phyloP scores from a whole-genome alignment of 2,888 invertebrate species.

The Drosophila lutescens region DNA sequence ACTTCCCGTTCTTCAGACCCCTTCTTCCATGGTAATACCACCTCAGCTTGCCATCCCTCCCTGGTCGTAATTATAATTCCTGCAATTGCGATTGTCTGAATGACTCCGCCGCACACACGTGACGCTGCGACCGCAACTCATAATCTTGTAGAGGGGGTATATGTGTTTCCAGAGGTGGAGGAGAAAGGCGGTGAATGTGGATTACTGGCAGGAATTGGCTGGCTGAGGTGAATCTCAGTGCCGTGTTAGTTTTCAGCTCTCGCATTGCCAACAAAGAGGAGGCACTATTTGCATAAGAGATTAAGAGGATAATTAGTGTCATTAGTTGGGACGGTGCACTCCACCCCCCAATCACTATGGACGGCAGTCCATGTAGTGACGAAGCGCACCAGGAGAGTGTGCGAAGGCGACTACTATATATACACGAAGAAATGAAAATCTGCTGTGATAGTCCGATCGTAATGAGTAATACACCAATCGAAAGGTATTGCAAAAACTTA shows the following conservation, averaged over 20 bases:
- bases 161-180: neutral
- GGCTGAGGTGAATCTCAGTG: neutral
- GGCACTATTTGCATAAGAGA: constrained; percentile 74
- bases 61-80: constrained; percentile 69
- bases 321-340: constrained; percentile 59
- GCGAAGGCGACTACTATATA: no score
- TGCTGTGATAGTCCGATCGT: no score
- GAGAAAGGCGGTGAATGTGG: neutral
- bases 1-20: neutral
- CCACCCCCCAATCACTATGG: constrained; percentile 1
- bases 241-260: constrained; percentile 17
- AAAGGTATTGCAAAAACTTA: no score
- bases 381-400: no score
- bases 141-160: neutral
- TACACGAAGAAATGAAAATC: no score
- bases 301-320: constrained; percentile 77
- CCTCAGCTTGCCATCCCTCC: neutral
- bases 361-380: no score
- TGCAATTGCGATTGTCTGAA: constrained; percentile 74
- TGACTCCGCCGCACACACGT: constrained; percentile 63
- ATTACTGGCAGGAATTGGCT: constrained; percentile 5
- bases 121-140: constrained; percentile 63
- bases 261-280: constrained; percentile 41
- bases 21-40: constrained; percentile 8
- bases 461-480: no score